Percentiles rank a stretch among this genome's conserved stretches.
Evolutionary conservation across 2,888 invertebrate genomes (phyloP).

Genomic region (Rhagium mordax): DNA sequence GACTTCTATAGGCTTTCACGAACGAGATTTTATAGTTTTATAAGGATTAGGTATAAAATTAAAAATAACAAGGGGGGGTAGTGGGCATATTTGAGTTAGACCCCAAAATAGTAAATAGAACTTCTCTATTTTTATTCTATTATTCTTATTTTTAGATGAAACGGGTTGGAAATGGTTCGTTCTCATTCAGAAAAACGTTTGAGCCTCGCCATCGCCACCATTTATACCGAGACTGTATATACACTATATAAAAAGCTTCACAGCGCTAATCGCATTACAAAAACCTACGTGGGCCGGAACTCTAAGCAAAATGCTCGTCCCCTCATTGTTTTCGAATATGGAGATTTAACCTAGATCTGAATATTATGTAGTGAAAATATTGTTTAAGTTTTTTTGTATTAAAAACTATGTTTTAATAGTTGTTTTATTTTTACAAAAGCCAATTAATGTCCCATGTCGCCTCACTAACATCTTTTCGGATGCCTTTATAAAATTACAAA

Average conservation of each 20-base stretch:
- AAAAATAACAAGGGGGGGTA: not conserved
- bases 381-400: constrained; percentile 44
- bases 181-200: constrained; percentile 54
- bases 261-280: constrained; percentile 7
- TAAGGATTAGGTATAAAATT: not conserved
- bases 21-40: constrained; percentile 5
- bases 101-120: constrained; percentile 6
- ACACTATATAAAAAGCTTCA: constrained; percentile 36
- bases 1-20: constrained; percentile 9
- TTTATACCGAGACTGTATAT: constrained; percentile 21
- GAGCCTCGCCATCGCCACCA: constrained; percentile 40
- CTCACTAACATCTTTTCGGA: not conserved
- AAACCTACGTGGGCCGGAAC: constrained; percentile 28
- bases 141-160: constrained; percentile 53
- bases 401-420: constrained; percentile 45
- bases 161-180: constrained; percentile 53
- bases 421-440: constrained; percentile 42
- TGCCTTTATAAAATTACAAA: constrained; percentile 1
- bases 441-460: not conserved
- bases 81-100: not conserved
- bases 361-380: constrained; percentile 33
- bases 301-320: constrained; percentile 32
- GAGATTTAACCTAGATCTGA: constrained; percentile 28
- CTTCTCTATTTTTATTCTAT: constrained; percentile 32
- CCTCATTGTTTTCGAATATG: constrained; percentile 2